These are phyloP conservation scores for Epizoanthus rinbou DNA, from an alignment of 92 coral and sea anemone species.

Conservation along the genomic window DNA sequence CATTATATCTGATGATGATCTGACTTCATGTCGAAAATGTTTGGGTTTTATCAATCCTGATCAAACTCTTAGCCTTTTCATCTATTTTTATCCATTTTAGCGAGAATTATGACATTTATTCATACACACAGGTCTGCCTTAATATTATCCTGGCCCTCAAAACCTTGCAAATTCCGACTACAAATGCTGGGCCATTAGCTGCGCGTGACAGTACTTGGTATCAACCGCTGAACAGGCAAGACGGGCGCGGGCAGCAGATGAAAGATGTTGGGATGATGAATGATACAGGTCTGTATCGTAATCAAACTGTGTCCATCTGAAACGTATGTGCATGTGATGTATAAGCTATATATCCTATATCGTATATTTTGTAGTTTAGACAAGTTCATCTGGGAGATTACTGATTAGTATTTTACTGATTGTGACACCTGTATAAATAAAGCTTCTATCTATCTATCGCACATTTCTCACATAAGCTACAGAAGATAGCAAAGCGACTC, in stretches of 20 bases:
- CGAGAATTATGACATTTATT: neutral
- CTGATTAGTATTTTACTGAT: no score
- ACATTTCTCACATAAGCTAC: no score
- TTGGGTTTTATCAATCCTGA: no score
- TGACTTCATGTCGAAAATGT: no score
- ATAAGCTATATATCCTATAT: neutral
- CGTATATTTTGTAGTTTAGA: no score
- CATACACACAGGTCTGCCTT: neutral
- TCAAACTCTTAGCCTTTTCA: no score
- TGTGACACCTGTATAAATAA: no score
- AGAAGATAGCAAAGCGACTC: no score
- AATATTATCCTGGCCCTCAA: neutral
- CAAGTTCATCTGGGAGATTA: no score
- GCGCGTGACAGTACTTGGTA: neutral
- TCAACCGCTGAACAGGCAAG: constrained; percentile 16
- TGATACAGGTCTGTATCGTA: neutral
- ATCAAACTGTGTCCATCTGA: neutral
- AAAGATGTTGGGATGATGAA: neutral
- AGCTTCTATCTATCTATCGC: no score
- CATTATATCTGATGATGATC: no score
- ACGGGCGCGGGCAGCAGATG: neutral
- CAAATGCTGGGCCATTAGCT: constrained; percentile 21
- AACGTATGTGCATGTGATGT: neutral
- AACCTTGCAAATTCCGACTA: neutral
- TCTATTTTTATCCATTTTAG: no score